Evolutionary conservation across 2,888 invertebrate species (phyloP), one percentile per base, ranked within the genome.

Genomic region (Hylaea fasciaria): DNA sequence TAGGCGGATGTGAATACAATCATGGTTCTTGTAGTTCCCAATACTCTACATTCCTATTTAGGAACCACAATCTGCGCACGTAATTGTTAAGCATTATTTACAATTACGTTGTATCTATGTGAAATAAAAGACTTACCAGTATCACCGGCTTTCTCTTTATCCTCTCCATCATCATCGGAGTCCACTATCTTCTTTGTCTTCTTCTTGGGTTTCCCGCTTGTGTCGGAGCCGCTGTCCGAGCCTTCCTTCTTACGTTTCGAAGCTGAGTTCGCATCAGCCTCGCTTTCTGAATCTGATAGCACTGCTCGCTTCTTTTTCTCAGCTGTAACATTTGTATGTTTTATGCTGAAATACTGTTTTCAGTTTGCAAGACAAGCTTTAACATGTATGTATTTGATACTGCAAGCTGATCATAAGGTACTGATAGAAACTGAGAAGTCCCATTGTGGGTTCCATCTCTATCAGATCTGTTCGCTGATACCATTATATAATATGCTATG

Each of bases 91-190:
- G n/a, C n/a, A n/a, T n/a, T n/a, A n/a, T n/a, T n/a, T n/a, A n/a
- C n/a, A 35, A 35, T 11, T 35, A 35, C 35, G n/a, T n/a, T n/a
- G n/a, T n/a, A n/a, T n/a, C n/a, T n/a, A n/a, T 35, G 39, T 37
- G 10, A 17, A 1, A 52, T 13, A 0, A 52, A 13, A 44, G 17
- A 37, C 22, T 73, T 64, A 87, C 89, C 82, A 47, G 81, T 81
- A 46, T 92, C 47, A 14, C n/a, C 93, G 35, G 77, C 77, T 53
- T 85, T 84, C 46, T 89, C 85, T 56, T 85, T 84, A 44, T 90
- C 88, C 7, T 90, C 87, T 9, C 85, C 83, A 11, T 94, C 94
- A 47, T 95, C 96, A 65, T 96, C 96, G 0, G 96, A 94, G 72
- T 95, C 95, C 7, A 95, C 93, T 0, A 95, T 73, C 64, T 92